phyloP scores from a whole-genome alignment of 2,113 vertebrate species.

The Heterocephalus glaber region DNA sequence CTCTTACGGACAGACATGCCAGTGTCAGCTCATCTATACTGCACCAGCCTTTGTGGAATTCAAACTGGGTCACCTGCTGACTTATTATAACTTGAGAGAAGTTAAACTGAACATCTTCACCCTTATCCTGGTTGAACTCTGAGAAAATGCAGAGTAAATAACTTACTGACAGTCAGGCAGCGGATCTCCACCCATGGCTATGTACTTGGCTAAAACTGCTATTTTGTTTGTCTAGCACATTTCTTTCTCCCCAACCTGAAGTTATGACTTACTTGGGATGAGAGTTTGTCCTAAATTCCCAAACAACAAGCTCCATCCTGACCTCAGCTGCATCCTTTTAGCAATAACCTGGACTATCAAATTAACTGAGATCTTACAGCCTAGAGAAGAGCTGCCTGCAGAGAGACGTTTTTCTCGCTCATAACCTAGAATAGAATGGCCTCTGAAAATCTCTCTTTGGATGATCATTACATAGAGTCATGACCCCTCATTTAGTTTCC shows the following conservation, averaged over 20 bases:
- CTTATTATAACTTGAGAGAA: neutral
- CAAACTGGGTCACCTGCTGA: neutral
- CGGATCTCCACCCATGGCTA: neutral
- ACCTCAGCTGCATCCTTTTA: neutral
- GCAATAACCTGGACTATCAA: neutral
- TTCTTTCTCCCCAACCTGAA: neutral
- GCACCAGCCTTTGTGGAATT: neutral
- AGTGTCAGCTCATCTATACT: neutral
- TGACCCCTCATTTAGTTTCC: neutral
- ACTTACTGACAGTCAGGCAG: neutral
- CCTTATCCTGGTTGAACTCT: neutral
- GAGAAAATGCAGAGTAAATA: neutral
- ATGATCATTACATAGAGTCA: neutral
- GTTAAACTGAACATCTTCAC: neutral
- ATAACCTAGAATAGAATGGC: neutral
- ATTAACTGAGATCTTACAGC: neutral
- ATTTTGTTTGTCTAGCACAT: accelerated
- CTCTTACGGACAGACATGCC: neutral
- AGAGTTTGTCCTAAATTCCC: neutral
- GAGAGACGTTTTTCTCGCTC: neutral
- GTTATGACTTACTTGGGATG: neutral
- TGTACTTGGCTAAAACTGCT: neutral
- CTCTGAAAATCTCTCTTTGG: neutral
- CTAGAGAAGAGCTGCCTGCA: neutral
- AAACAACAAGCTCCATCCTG: neutral